A percentile compares a stretch with the other conserved stretches of the same genome.
Conservation (phyloP, 2,113 vertebrate species). For the Cryptomyrus ogoouensis region DNA sequence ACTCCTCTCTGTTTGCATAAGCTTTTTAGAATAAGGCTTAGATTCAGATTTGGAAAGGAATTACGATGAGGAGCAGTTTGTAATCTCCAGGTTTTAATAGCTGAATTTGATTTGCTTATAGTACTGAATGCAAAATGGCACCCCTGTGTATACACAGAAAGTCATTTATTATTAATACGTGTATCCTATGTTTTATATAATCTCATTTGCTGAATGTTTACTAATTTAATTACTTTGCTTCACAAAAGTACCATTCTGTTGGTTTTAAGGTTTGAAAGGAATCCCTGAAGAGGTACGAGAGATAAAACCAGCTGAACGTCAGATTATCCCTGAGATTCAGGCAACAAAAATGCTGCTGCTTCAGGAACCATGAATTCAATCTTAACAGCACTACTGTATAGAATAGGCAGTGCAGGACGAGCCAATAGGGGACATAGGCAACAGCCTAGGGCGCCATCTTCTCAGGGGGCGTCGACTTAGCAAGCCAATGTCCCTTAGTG, state of each 20-base stretch:
- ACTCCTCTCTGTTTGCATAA: not conserved
- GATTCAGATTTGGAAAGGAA: not conserved
- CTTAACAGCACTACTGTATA: not conserved
- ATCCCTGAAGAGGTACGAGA: not conserved
- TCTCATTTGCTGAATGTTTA: not conserved
- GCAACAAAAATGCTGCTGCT: not conserved
- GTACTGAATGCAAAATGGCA: not conserved
- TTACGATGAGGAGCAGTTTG: not conserved
- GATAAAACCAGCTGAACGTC: not conserved
- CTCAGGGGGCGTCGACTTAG: not conserved
- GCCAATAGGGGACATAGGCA: not conserved
- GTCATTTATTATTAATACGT: not conserved
- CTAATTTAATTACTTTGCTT: not conserved
- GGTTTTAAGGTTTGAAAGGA: not conserved
- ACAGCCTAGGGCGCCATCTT: not conserved
- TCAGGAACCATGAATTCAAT: slow-evolving; percentile 10
- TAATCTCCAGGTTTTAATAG: not conserved
- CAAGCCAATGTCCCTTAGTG: not conserved
- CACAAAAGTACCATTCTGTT: not conserved
- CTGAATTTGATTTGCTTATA: not conserved
- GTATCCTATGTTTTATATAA: not conserved
- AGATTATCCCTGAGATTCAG: not conserved
- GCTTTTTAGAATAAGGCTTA: not conserved
- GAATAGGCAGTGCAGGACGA: not conserved
- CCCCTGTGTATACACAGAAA: not conserved